Evolutionary conservation across 2,113 vertebrate genomes (phyloP).

Genomic region (Leptobrachium ailaonicum): DNA sequence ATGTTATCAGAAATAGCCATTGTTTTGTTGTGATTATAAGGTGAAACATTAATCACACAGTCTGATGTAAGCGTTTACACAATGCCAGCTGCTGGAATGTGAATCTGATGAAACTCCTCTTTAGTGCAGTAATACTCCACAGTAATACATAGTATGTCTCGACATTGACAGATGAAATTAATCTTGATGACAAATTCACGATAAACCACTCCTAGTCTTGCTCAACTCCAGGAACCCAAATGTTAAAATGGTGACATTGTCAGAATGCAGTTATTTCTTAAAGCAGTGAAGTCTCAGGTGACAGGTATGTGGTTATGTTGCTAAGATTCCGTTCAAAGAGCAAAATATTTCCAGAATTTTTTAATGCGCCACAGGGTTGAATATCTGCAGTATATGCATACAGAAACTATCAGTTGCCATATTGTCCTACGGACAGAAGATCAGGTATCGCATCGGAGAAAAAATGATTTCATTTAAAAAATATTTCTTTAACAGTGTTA

Average conservation of each 20-base stretch:
- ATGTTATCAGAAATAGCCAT: too few species aligned
- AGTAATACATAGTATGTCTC: background rate
- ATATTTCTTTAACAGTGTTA: too few species aligned
- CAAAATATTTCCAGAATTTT: background rate
- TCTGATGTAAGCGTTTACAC: too few species aligned
- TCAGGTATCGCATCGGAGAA: slow-evolving; percentile 7
- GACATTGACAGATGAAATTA: background rate
- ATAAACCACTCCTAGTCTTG: background rate
- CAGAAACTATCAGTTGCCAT: slow-evolving; percentile 4
- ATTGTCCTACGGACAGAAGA: background rate
- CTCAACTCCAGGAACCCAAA: background rate
- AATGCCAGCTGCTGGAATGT: too few species aligned
- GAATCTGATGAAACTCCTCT: too few species aligned
- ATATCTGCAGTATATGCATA: background rate
- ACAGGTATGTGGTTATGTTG: slow-evolving; percentile 2
- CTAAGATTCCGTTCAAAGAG: background rate
- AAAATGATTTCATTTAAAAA: too few species aligned
- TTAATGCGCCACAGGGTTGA: slow-evolving; percentile 1
- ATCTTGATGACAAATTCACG: background rate
- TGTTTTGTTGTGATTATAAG: too few species aligned
- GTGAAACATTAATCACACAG: too few species aligned
- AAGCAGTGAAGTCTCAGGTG: background rate
- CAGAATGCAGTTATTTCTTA: background rate
- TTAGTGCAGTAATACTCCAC: too few species aligned
- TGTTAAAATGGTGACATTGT: background rate